Conservation (phyloP, 1,140 invertebrate species). For the Pinna nobilis region DNA sequence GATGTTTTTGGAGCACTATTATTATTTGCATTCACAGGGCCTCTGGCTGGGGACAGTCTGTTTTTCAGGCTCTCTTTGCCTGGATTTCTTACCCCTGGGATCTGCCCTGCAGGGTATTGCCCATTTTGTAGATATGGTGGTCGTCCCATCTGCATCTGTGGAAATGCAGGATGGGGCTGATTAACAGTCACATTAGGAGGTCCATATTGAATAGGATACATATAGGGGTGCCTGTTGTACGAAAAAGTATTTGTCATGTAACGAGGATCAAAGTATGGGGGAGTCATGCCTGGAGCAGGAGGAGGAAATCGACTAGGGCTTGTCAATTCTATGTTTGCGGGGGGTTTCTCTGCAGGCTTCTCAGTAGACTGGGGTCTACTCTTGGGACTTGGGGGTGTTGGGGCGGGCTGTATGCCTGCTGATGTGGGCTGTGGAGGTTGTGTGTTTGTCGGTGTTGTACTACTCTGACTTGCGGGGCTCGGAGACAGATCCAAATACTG, state of each 20-base stretch:
- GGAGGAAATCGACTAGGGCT: not conserved
- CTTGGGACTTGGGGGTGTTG: conserved; percentile 7
- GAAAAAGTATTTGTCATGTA: conserved; percentile 38
- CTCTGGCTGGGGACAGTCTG: conserved; percentile 9
- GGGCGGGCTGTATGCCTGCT: not conserved
- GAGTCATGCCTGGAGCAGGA: conserved; percentile 7
- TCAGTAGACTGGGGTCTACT: not conserved
- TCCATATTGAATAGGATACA: conserved; percentile 34
- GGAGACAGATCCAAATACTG: conserved; percentile 61
- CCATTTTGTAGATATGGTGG: conserved; percentile 30
- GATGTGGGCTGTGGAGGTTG: conserved; percentile 15
- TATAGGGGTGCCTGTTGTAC: conserved; percentile 43
- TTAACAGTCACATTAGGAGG: conserved; percentile 52
- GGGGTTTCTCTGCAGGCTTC: conserved; percentile 2
- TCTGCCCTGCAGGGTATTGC: conserved; percentile 11
- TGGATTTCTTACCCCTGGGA: too few relatives aligned
- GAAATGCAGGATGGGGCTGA: conserved; percentile 19
- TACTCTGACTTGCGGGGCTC: not conserved
- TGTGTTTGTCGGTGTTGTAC: conserved; percentile 3
- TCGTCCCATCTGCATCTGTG: not conserved
- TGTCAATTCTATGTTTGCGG: not conserved
- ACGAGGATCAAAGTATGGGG: conserved; percentile 37
- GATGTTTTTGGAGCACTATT: not conserved
- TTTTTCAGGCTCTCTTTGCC: not conserved
- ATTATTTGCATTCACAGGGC: not conserved